phyloP scores from a whole-genome alignment of 2,888 invertebrate genomes.

The Netelia inedita region DNA sequence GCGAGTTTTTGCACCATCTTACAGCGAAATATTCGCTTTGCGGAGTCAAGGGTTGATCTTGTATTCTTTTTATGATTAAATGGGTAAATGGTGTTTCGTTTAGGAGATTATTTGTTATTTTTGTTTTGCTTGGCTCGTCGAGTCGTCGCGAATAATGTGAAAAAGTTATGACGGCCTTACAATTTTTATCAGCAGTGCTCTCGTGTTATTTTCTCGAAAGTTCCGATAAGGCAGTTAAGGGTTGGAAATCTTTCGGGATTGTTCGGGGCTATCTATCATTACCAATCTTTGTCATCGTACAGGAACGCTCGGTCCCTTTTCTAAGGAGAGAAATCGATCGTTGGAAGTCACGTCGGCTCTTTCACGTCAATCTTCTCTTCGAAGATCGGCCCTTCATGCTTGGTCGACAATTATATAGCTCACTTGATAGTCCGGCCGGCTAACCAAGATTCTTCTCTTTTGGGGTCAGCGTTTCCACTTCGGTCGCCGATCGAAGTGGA shows the following conservation, averaged over 20 bases:
- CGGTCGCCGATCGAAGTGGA: slow-evolving; percentile 38
- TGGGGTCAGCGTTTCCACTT: slow-evolving; percentile 70
- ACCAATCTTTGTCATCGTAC: slow-evolving; percentile 59
- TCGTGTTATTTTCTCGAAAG: background rate
- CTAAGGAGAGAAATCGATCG: background rate
- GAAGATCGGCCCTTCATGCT: slow-evolving; percentile 34
- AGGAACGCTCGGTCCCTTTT: slow-evolving; percentile 23
- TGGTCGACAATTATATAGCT: slow-evolving; percentile 8
- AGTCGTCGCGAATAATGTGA: too few species aligned
- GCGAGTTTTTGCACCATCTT: slow-evolving; percentile 40
- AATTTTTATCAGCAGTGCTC: background rate
- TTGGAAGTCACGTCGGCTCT: background rate
- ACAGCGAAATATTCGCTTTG: background rate
- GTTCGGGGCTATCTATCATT: slow-evolving; percentile 61
- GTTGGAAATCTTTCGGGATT: background rate
- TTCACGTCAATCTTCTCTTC: slow-evolving; percentile 11
- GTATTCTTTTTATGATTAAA: too few species aligned
- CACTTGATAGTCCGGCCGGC: slow-evolving; percentile 5
- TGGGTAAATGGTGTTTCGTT: too few species aligned
- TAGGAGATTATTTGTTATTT: too few species aligned
- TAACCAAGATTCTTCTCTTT: slow-evolving; percentile 48
- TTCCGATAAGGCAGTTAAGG: background rate
- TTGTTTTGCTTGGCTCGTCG: too few species aligned
- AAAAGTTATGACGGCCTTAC: background rate
- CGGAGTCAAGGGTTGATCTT: background rate